phyloP scores from a whole-genome alignment of 2,888 invertebrate genomes.

The Drosophila mercatorum region DNA sequence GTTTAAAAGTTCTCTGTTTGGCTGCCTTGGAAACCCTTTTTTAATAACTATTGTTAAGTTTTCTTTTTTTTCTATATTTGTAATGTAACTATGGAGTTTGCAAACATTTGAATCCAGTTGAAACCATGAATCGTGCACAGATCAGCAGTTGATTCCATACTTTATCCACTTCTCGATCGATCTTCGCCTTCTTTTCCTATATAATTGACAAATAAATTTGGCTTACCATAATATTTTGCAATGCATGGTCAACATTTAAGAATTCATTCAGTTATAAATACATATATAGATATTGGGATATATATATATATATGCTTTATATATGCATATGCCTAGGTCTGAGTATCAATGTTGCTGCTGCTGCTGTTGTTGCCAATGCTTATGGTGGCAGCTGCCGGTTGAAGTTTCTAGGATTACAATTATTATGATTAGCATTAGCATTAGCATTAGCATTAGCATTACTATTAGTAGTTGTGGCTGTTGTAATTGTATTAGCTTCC shows the following conservation, averaged over 20 bases:
- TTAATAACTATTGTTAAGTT: constrained; percentile 1
- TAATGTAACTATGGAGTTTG: constrained; percentile 24
- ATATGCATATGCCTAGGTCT: constrained; percentile 45
- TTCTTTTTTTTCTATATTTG: constrained; percentile 10
- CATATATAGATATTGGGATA: constrained; percentile 19
- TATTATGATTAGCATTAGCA: constrained; percentile 44
- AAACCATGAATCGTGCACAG: constrained; percentile 67
- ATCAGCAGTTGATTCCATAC: constrained; percentile 54
- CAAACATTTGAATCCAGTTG: constrained; percentile 70
- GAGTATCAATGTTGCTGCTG: constrained; percentile 74
- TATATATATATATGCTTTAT: constrained; percentile 17
- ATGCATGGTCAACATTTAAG: constrained; percentile 74
- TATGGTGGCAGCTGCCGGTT: constrained; percentile 61
- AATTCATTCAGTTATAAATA: constrained; percentile 46
- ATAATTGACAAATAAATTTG: constrained; percentile 77
- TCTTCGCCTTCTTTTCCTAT: constrained; percentile 24
- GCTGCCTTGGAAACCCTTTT: constrained; percentile 64
- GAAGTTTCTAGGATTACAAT: constrained; percentile 61
- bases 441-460: constrained; percentile 47
- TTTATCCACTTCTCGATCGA: constrained; percentile 6
- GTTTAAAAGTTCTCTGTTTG: constrained; percentile 32
- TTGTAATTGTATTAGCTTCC: constrained; percentile 67
- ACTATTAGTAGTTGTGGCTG: constrained; percentile 41
- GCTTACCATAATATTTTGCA: constrained; percentile 75
- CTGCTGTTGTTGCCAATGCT: constrained; percentile 43